phyloP scores from a whole-genome alignment of 2,888 invertebrate species.

The Herminia tarsipennalis region DNA sequence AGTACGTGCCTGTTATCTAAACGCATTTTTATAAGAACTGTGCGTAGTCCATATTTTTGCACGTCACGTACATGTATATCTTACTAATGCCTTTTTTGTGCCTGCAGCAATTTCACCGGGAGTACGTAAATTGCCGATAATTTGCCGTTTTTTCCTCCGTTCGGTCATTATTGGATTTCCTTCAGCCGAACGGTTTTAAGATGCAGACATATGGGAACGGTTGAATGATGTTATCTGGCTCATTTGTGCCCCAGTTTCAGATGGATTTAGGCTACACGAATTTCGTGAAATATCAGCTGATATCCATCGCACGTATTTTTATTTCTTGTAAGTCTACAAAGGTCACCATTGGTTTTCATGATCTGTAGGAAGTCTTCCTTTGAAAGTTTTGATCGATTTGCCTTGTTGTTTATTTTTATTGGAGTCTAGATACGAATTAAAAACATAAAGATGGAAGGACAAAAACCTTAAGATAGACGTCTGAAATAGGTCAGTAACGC shows the following conservation, averaged over 20 bases:
- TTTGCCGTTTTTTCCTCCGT: constrained; percentile 31
- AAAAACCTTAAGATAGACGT: no score
- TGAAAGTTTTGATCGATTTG: no score
- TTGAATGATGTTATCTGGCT: constrained; percentile 41
- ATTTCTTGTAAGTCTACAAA: neutral
- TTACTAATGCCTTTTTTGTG: constrained; percentile 50
- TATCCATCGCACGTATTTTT: neutral
- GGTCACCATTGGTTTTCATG: neutral
- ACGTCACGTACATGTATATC: neutral
- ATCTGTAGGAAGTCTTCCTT: neutral
- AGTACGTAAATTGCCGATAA: constrained; percentile 51
- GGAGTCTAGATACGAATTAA: no score
- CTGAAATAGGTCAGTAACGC: no score
- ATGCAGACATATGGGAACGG: constrained; percentile 34
- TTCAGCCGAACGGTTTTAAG: constrained; percentile 38
- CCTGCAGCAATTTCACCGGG: constrained; percentile 48
- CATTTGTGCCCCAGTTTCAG: constrained; percentile 25
- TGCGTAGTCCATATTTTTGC: neutral
- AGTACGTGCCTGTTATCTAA: no score
- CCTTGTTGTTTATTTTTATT: no score
- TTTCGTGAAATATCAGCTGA: neutral
- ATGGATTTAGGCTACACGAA: neutral
- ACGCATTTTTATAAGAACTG: no score
- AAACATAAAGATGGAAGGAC: no score
- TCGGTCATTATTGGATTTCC: constrained; percentile 52